Evolutionary conservation across 1,140 invertebrate genomes (phyloP).

Genomic region (Propsilocerus akamusi): DNA sequence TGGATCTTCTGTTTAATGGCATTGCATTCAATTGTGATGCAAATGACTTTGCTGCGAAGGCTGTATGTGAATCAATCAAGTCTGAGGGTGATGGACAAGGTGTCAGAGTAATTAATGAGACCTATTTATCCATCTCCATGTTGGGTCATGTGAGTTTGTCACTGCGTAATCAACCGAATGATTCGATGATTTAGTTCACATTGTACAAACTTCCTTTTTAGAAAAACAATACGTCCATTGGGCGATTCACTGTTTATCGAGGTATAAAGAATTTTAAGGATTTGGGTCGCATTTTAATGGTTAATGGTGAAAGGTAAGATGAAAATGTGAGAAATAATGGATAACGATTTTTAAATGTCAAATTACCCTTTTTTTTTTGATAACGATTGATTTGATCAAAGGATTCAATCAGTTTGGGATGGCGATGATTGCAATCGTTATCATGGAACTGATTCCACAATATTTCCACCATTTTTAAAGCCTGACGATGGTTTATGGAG

Average conservation of each 20-base stretch:
- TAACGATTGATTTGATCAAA: neutral
- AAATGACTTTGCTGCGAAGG: conserved; percentile 47
- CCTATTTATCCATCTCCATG: conserved; percentile 44
- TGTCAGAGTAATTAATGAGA: conserved; percentile 30
- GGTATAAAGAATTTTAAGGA: conserved; percentile 46
- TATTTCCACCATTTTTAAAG: conserved; percentile 49
- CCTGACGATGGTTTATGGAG: conserved; percentile 37
- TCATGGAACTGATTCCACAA: conserved; percentile 53
- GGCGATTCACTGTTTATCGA: conserved; percentile 39
- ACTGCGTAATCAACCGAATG: too few relatives aligned
- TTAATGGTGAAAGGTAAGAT: conserved; percentile 33
- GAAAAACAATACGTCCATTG: conserved; percentile 20
- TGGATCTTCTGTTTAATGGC: conserved; percentile 50
- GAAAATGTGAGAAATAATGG: conserved; percentile 13
- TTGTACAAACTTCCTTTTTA: conserved; percentile 8
- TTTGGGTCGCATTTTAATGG: conserved; percentile 41
- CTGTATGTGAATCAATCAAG: conserved; percentile 43
- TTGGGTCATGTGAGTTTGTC: conserved; percentile 44
- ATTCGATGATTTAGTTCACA: too few relatives aligned
- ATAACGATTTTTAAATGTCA: too few relatives aligned
- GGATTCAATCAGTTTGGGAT: conserved; percentile 26
- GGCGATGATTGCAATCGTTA: conserved; percentile 41
- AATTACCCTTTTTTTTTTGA: neutral
- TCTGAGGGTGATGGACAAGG: conserved; percentile 21
- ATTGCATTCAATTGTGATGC: conserved; percentile 45